Evolutionary conservation across 53 echinoderm and acorn worm species (phyloP).

Genomic region (Holothuria leucospilota): DNA sequence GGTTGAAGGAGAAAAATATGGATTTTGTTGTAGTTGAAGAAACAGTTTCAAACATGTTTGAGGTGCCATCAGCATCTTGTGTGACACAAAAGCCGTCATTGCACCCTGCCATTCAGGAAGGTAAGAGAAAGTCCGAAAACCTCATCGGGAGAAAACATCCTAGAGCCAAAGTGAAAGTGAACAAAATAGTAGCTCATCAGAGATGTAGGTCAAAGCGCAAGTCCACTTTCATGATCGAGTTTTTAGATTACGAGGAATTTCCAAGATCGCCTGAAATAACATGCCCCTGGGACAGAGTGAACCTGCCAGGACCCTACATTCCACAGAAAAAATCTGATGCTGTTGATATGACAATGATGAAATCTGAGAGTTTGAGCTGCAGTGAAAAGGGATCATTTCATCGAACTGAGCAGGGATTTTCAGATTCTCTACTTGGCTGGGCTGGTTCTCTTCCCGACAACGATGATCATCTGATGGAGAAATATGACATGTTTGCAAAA

Average conservation of each 20-base stretch:
- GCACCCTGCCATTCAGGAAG: background rate
- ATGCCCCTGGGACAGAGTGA: slow-evolving; percentile 65
- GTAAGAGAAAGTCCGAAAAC: background rate
- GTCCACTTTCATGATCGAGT: background rate
- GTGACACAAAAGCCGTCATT: background rate
- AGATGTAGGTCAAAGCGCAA: slow-evolving; percentile 10
- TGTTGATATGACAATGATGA: no score
- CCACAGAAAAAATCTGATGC: slow-evolving; percentile 30
- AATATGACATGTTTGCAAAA: no score
- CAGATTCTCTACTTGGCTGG: no score
- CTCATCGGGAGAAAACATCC: slow-evolving; percentile 44
- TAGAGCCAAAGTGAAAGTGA: slow-evolving; percentile 40
- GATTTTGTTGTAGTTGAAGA: no score
- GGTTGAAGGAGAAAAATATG: background rate
- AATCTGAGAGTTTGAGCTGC: no score
- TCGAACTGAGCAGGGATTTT: no score
- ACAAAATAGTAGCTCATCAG: slow-evolving; percentile 39
- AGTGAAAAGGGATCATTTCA: no score
- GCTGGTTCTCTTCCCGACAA: no score
- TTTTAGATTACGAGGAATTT: slow-evolving; percentile 21
- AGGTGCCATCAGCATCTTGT: background rate
- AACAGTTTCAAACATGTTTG: background rate
- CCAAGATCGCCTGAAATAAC: slow-evolving; percentile 34
- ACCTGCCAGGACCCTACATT: slow-evolving; percentile 62
- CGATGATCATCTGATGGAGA: no score